Evolutionary conservation across 2,888 invertebrate species (phyloP).

Genomic region (Dugesia japonica): DNA sequence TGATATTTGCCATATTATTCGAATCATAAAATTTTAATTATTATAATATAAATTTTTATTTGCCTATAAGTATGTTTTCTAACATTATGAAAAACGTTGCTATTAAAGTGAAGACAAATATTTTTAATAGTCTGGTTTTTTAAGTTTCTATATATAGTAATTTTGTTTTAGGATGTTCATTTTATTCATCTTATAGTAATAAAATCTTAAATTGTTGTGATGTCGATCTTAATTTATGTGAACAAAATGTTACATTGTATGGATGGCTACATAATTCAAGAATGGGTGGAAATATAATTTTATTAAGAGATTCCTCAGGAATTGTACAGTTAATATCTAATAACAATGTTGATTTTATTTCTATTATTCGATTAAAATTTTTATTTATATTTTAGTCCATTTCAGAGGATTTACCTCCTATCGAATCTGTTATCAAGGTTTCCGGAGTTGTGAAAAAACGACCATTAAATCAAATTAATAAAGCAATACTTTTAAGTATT

Average conservation of each 20-base stretch:
- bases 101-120: too few relatives aligned
- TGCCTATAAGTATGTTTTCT: too few relatives aligned
- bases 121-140: too few relatives aligned
- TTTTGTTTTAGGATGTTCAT: neutral
- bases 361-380: neutral
- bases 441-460: constrained; percentile 58
- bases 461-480: constrained; percentile 59
- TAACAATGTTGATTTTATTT: neutral
- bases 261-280: constrained; percentile 81
- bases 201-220: neutral
- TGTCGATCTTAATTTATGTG: constrained; percentile 46
- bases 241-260: constrained; percentile 61
- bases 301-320: constrained; percentile 74
- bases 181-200: neutral
- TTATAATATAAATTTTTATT: too few relatives aligned
- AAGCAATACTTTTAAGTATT: too few relatives aligned
- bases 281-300: constrained; percentile 61
- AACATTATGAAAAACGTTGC: too few relatives aligned
- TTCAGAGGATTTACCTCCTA: neutral
- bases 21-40: too few relatives aligned
- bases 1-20: too few relatives aligned
- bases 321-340: constrained; percentile 58
- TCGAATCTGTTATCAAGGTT: constrained; percentile 54
- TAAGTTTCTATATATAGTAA: too few relatives aligned
- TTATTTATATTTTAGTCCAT: constrained; percentile 5